These are phyloP conservation scores for Bos taurus DNA, from an alignment of 2,113 vertebrate species.

Conservation along the genomic window ARS-UCD2.0 NC_037329.1:10698001-10698500, in stretches of 20 bases:
- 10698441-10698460: neutral
- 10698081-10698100: neutral
- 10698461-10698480: neutral
- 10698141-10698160: neutral
- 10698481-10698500: neutral
- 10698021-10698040: neutral
- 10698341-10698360: slow-evolving; percentile 30
- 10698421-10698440: neutral
- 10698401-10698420: neutral
- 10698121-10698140: neutral
- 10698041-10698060: neutral
- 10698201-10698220: neutral
- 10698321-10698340: neutral
- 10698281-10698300: neutral
- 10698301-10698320: neutral
- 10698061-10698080: neutral
- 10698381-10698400: neutral
- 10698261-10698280: neutral
- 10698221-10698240: neutral
- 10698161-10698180: neutral
- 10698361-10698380: neutral
- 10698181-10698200: neutral
- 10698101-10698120: neutral
- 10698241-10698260: neutral
- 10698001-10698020: neutral